Percentiles rank a stretch among this genome's conserved stretches.
Evolutionary conservation across 1,140 invertebrate species (phyloP).

Genomic region (Eupristina koningsbergeri): DNA sequence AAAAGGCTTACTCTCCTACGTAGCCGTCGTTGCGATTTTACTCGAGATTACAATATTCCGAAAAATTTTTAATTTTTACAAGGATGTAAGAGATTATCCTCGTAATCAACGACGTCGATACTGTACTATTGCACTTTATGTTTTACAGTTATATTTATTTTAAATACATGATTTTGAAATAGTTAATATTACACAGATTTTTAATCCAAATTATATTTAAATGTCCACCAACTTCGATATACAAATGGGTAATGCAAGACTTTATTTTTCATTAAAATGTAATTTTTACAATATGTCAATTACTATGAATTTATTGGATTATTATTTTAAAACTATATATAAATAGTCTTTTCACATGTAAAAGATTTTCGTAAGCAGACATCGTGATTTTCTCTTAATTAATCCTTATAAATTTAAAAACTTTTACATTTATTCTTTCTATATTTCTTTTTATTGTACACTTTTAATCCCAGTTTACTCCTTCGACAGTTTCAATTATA

Average conservation of each 20-base stretch:
- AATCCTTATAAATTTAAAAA: conserved; percentile 22
- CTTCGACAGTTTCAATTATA: background rate
- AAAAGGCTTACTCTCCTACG: conserved; percentile 14
- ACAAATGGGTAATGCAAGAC: background rate
- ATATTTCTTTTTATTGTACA: background rate
- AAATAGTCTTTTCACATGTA: background rate
- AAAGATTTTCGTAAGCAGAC: background rate
- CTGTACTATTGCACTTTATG: background rate
- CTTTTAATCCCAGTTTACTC: conserved; percentile 9
- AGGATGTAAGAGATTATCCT: too few relatives aligned
- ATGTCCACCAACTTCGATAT: background rate
- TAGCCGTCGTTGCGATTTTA: background rate
- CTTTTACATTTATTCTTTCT: background rate
- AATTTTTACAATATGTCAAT: background rate
- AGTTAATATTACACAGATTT: too few relatives aligned
- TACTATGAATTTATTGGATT: conserved; percentile 23
- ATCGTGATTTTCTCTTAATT: conserved; percentile 34
- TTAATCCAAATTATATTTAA: too few relatives aligned
- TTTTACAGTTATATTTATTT: too few relatives aligned
- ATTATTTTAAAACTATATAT: background rate
- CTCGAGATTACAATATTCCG: background rate
- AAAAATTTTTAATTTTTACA: background rate
- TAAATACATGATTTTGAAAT: too few relatives aligned
- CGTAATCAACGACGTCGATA: too few relatives aligned
- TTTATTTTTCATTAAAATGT: background rate